These are phyloP conservation scores for Morone chrysops DNA, from an alignment of 2,113 vertebrate species.

Conservation along the genomic window DNA sequence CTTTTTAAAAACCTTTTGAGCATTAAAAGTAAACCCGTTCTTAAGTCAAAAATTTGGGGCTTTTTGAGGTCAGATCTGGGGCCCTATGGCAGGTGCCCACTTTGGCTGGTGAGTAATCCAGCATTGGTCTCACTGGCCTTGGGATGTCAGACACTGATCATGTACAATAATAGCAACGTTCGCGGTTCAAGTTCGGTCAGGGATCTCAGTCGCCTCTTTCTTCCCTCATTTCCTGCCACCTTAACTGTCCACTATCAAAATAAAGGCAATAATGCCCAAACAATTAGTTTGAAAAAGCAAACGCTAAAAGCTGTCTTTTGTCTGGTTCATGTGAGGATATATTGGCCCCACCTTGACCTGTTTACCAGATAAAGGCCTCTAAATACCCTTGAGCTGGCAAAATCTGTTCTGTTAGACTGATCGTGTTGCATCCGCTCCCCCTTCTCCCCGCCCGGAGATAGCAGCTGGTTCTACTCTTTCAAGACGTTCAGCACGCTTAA, in stretches of 20 bases:
- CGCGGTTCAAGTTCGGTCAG: background rate
- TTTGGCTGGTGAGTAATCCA: background rate
- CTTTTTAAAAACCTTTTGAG: no score
- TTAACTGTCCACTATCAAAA: background rate
- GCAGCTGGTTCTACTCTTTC: constrained; percentile 81
- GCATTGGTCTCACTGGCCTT: background rate
- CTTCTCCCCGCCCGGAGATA: constrained; percentile 66
- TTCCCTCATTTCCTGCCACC: constrained; percentile 6
- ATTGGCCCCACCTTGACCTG: constrained; percentile 64
- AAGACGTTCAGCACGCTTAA: constrained; percentile 70
- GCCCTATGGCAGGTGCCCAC: background rate
- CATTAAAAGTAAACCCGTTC: background rate
- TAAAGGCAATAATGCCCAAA: background rate
- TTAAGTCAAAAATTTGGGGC: background rate
- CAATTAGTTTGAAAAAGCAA: background rate
- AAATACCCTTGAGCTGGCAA: constrained; percentile 44
- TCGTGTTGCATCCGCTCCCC: constrained; percentile 21
- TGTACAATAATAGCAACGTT: background rate
- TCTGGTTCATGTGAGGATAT: constrained; percentile 64
- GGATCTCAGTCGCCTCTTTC: background rate
- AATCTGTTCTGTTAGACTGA: constrained; percentile 44
- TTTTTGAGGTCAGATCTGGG: no score
- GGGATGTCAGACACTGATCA: background rate
- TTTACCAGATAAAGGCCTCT: constrained; percentile 46
- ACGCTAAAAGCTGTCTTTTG: background rate